Base-by-base conservation (phyloP, 30 jellyfish, hydroid and myxozoan genomes). In the Catostylus mosaicus region DNA sequence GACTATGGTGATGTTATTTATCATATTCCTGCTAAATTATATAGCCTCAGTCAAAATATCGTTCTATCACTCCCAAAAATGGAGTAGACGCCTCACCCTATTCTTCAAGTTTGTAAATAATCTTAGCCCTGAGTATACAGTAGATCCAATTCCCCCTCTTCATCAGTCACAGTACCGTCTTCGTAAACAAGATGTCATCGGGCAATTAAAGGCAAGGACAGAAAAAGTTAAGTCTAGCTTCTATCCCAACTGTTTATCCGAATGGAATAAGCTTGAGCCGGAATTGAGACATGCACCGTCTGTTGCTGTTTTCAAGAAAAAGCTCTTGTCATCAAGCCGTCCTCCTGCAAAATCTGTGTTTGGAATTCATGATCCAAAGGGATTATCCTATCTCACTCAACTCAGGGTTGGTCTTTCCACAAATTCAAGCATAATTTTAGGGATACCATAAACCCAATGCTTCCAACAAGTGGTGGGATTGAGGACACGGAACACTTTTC, bases 201-300 rank as follows among this genome's bases (percentile, higher is more conserved):
- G 70, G 54, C 84, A 22, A n/a, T 4, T 16, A 8, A 73, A 40
- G 74, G 52, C 75, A 50, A 73, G 73, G 30, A 67, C 60, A 30
- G 84, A 27, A 73, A 73, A 20, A 73, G 16, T 73, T 47, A 26
- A 73, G 9, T 73, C 75, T 37, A 73, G 52, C 23, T 73, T 40
- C 30, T 73, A 73, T 73, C 84, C 84, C n/a, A 29, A 45, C 46
- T 73, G 84, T 27, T 3, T 45, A 73, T 7, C 56, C 14, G 84
- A 73, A 45, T 73, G 84, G 84, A 73, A 46, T 45, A 73, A 38
- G 23, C 84, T 73, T 18, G 84, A 73, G 7, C 73, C 84, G 20
- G 75, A 73, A 18, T 2, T 69, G 35, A 31, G 67, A 22, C 71
- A 31, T 73, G 84, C 84, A 45, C 74, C 74, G 7, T 40, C 84